Base-by-base conservation (phyloP, 2,113 vertebrate species). In the Orthonyx spaldingii region DNA sequence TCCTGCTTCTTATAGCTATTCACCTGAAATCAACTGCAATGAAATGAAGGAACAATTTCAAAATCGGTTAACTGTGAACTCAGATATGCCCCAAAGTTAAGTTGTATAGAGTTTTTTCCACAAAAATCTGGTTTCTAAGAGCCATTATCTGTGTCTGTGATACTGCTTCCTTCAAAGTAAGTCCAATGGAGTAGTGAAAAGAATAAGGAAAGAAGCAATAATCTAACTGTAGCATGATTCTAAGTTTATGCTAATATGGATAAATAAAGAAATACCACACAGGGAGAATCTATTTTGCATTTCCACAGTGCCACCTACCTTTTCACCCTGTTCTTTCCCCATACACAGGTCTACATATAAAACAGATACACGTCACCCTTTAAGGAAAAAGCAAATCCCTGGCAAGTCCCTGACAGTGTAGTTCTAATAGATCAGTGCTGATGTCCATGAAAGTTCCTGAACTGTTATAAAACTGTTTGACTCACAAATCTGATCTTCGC, bases 41-140 rank as follows among this genome's bases (percentile, higher is more conserved):
- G 65, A 74, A 91, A 72, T 79, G 49, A 15, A 82, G 39, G 23
- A 68, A 52, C 20, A 69, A 89, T 89, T 87, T 87, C 44, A 78
- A 87, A 82, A 46, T 37, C 70, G 39, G n/a, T 82, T 87, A 91
- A 64, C 44, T 52, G 11, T 78, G 44, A 93, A 60, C 26, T 81
- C n/a, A 82, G 41, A 37, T 15, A 71, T 87, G 33, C 56, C 61
- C 41, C 28, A 53, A 41, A 84, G 28, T 53, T 65, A 65, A 18
- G 16, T 9, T 64, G 14, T 11, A 39, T 14, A 55, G 49, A 79
- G 7, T 0, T 32, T 76, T 72, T 46, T 63, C 37, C 33, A 21
- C 21, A 79, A 56, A 41, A 77, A 93, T 69, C n/a, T 71, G 28
- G 1, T 66, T 35, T 59, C 44, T n/a, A 55, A 55, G 39, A 74